Percentiles rank a stretch among this genome's conserved stretches.
phyloP scores from a whole-genome alignment of 64 coral and sea anemone genomes.

The Orbicella faveolata region DNA sequence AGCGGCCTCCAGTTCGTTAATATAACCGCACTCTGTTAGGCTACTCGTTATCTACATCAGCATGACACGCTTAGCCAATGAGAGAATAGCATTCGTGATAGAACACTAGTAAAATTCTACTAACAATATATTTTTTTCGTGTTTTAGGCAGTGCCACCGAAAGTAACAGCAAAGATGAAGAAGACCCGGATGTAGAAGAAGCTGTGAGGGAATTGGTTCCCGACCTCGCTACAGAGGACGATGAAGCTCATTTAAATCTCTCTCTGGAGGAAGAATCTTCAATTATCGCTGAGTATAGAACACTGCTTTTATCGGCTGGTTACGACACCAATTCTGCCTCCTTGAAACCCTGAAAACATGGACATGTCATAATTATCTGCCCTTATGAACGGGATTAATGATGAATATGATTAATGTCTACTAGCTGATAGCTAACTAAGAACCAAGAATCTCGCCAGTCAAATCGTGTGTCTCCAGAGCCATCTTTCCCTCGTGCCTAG shows the following conservation, averaged over 20 bases:
- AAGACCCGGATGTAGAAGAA: neutral
- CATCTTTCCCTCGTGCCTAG: too few species aligned
- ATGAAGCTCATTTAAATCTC: constrained; percentile 10
- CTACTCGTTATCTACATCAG: too few species aligned
- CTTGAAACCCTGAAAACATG: neutral
- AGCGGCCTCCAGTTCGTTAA: too few species aligned
- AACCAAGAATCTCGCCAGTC: too few species aligned
- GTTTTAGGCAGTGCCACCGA: neutral
- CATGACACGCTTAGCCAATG: too few species aligned
- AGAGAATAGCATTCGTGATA: too few species aligned
- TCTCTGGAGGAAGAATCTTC: constrained; percentile 10
- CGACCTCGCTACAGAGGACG: neutral
- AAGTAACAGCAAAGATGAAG: constrained; percentile 3
- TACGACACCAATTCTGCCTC: neutral
- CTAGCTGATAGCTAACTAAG: too few species aligned
- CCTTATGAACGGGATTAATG: too few species aligned
- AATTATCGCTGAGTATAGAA: constrained; percentile 16
- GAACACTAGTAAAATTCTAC: neutral
- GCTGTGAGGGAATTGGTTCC: constrained; percentile 18
- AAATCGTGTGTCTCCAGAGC: too few species aligned
- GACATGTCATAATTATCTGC: neutral
- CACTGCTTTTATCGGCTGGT: constrained; percentile 17
- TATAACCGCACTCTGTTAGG: neutral
- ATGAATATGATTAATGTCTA: too few species aligned
- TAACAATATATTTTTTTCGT: neutral